Conservation (phyloP, 2,888 invertebrate species). For the Mesochorus sp. region DNA sequence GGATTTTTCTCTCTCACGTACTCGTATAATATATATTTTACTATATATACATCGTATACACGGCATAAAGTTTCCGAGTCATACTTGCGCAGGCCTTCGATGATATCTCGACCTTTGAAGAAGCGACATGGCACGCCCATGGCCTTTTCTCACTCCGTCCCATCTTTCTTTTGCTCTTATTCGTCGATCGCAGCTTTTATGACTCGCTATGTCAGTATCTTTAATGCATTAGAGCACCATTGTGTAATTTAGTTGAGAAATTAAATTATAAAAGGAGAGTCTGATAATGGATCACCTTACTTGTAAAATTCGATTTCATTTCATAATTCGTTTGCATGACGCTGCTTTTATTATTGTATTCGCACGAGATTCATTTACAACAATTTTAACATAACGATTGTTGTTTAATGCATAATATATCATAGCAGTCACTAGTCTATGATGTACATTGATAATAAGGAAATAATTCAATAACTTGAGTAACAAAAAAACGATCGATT, state of each 20-base stretch:
- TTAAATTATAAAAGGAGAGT: conserved; percentile 24
- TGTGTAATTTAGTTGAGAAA: conserved; percentile 40
- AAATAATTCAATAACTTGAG: too few species aligned
- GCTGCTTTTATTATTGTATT: conserved; percentile 29
- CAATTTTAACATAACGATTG: conserved; percentile 28
- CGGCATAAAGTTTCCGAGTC: conserved; percentile 44
- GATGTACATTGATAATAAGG: too few species aligned
- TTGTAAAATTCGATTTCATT: conserved; percentile 52
- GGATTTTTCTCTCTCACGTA: conserved; percentile 10
- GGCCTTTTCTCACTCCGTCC: conserved; percentile 37
- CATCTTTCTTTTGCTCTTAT: conserved; percentile 25
- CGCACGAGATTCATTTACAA: neutral
- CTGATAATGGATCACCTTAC: conserved; percentile 52
- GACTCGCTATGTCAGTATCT: conserved; percentile 28
- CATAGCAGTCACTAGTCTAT: too few species aligned
- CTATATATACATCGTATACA: conserved; percentile 10
- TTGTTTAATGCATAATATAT: conserved; percentile 6
- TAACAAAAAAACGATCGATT: too few species aligned
- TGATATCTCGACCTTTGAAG: conserved; percentile 68
- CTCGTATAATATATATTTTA: neutral
- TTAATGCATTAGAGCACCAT: conserved; percentile 47
- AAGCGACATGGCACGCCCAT: conserved; percentile 65
- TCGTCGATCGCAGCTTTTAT: conserved; percentile 51
- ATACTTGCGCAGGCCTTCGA: conserved; percentile 49
- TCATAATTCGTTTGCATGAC: conserved; percentile 53